Evolutionary conservation across 2,888 invertebrate genomes (phyloP), one percentile per base, ranked within the genome.

Genomic region (Eristalis arbustorum): DNA sequence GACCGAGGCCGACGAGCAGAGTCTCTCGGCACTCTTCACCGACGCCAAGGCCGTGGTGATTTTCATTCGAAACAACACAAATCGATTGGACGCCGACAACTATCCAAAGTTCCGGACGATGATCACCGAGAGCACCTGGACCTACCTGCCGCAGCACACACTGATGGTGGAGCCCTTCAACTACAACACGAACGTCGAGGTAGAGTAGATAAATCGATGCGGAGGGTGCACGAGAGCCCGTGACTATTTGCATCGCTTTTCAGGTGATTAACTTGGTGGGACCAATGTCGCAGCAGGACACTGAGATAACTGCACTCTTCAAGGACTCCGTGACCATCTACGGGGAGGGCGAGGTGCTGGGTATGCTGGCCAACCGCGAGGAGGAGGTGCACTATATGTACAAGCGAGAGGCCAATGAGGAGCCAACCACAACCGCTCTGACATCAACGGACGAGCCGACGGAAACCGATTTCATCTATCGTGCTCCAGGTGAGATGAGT

Each of bases 151-250:
- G 0, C 95, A 95, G 89, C 94, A 94, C 89, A 94, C 93, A 81
- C 90, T 95, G 42, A 94, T 94, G 62, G 94, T 94, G 0, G 95
- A 95, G 88, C 95, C 95, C 0, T 94, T 94, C 89, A 94, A 94
- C 88, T 93, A 94, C 89, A 95, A 94, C 91, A 94, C 94, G 88
- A 95, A 95, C 90, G 94, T 95, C 25, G 94, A 95, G 94, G 95
- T 92, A 14, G 4, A 23, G 59, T 59, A 23, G 25, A 13, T 14
- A 23, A 13, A 59, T 59, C 59, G 25, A 49, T 49, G 18, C 6
- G 49, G 2, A 18, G 49, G 49, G 42, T 42, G 2, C 5, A 13
- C 34, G 18, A 18, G 23, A 37, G 6, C 10, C 13, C 40, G 11
- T 57, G 56, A 11, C 62, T 23, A 5, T 31, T 23, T 25, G 6